These are phyloP conservation scores for Taurulus bubalis DNA, from an alignment of 2,113 vertebrate species.

Conservation along the genomic window DNA sequence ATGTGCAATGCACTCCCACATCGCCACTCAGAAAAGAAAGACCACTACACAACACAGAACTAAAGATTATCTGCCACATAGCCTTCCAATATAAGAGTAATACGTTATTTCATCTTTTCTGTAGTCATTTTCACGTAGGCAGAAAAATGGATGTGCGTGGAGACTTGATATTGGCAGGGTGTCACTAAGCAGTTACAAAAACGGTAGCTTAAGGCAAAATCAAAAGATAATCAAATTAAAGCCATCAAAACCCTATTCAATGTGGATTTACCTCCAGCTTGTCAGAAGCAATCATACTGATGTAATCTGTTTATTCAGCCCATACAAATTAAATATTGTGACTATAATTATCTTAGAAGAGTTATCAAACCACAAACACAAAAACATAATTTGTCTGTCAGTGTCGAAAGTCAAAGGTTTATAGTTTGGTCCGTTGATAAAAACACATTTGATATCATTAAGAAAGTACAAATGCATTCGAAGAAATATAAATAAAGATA, in stretches of 20 bases:
- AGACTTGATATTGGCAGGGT: constrained; percentile 45
- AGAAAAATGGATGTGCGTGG: constrained; percentile 21
- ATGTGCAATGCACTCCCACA: constrained; percentile 16
- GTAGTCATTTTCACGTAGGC: constrained; percentile 18
- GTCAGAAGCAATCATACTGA: constrained; percentile 29
- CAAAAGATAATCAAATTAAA: constrained; percentile 47
- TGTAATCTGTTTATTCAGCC: constrained; percentile 28
- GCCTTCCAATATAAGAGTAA: constrained; percentile 24
- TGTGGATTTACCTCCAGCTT: constrained; percentile 39
- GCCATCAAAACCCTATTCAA: constrained; percentile 39
- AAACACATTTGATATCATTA: neutral
- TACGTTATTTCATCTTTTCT: constrained; percentile 23
- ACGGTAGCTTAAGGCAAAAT: constrained; percentile 27
- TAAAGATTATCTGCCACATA: constrained; percentile 10
- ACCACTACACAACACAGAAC: neutral
- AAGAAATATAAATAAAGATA: neutral
- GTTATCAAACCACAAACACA: neutral
- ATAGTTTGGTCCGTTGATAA: constrained; percentile 12
- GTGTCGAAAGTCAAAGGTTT: constrained; percentile 20
- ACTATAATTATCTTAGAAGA: constrained; percentile 14
- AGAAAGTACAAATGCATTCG: neutral
- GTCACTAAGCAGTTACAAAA: constrained; percentile 26
- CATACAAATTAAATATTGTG: neutral
- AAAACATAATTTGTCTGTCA: neutral
- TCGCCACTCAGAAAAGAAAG: neutral